Percentiles rank a stretch among this genome's conserved stretches.
phyloP scores from a whole-genome alignment of 2,113 vertebrate species.

The Mormoops blainvillei region DNA sequence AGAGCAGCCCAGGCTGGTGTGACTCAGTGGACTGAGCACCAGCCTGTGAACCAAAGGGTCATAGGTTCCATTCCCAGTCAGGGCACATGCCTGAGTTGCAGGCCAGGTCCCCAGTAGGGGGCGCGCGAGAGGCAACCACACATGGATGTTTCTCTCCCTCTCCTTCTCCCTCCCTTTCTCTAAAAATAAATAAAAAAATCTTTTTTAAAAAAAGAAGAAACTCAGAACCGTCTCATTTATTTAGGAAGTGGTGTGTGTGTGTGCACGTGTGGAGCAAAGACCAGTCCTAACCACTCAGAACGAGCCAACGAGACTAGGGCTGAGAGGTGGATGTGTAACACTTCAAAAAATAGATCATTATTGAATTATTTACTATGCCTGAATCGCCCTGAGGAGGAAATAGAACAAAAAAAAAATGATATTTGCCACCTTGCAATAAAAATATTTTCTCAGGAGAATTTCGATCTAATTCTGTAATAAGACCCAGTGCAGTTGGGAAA shows the following conservation, averaged over 20 bases:
- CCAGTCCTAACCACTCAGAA: not conserved
- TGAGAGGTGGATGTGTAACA: not conserved
- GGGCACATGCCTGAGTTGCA: no score
- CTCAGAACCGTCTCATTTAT: not conserved
- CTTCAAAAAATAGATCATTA: not conserved
- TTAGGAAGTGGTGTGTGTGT: no score
- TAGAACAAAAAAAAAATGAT: not conserved
- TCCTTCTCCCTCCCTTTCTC: no score
- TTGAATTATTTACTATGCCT: constrained; percentile 22
- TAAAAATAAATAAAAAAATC: no score
- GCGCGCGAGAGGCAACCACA: no score
- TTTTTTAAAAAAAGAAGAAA: not conserved
- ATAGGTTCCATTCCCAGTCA: no score
- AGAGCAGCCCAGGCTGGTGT: no score
- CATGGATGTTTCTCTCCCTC: no score
- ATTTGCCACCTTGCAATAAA: constrained; percentile 52
- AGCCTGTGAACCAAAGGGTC: no score
- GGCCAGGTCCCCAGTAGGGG: no score
- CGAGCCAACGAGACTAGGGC: not conserved
- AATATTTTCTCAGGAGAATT: constrained; percentile 54
- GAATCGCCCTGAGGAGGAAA: not conserved
- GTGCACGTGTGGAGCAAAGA: not conserved
- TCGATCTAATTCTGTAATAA: constrained; percentile 28
- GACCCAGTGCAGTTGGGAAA: not conserved
- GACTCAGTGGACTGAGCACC: no score